These are phyloP conservation scores for Sandelia bainsii DNA, from an alignment of 2,797 vertebrate genomes.

Conservation along the genomic window DNA sequence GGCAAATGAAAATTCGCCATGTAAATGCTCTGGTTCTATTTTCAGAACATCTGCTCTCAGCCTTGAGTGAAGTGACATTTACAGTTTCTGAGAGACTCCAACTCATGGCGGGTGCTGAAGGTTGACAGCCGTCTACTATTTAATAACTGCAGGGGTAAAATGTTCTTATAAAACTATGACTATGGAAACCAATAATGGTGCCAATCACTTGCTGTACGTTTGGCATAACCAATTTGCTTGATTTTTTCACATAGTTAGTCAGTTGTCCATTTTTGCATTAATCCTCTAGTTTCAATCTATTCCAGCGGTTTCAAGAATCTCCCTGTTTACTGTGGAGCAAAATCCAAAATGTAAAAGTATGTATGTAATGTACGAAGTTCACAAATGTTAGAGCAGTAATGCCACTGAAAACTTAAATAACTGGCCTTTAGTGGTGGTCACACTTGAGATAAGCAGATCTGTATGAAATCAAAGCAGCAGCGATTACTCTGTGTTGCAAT, in stretches of 20 bases:
- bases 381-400: not conserved
- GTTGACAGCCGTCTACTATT: slow-evolving; percentile 47
- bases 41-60: slow-evolving; percentile 45
- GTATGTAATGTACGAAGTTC: not conserved
- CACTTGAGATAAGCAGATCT: slow-evolving; percentile 17
- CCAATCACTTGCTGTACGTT: slow-evolving; percentile 13
- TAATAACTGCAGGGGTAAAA: slow-evolving; percentile 39
- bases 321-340: not conserved
- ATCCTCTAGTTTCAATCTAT: not conserved
- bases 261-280: slow-evolving; percentile 1
- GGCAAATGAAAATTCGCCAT: slow-evolving; percentile 48
- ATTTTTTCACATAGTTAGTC: slow-evolving; percentile 15
- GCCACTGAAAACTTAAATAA: slow-evolving; percentile 5
- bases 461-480: slow-evolving; percentile 20
- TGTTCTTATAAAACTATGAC: slow-evolving; percentile 23
- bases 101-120: slow-evolving; percentile 27
- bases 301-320: not conserved
- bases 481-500: slow-evolving; percentile 18
- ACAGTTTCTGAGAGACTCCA: slow-evolving; percentile 46
- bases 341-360: slow-evolving; percentile 9
- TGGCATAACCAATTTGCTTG: not conserved
- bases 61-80: slow-evolving; percentile 54
- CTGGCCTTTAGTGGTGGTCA: slow-evolving; percentile 8
- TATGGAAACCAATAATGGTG: slow-evolving; percentile 7
- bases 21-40: slow-evolving; percentile 50